These are phyloP conservation scores for Pandemis heparana DNA, from an alignment of 2,888 invertebrate species.

Conservation along the genomic window DNA sequence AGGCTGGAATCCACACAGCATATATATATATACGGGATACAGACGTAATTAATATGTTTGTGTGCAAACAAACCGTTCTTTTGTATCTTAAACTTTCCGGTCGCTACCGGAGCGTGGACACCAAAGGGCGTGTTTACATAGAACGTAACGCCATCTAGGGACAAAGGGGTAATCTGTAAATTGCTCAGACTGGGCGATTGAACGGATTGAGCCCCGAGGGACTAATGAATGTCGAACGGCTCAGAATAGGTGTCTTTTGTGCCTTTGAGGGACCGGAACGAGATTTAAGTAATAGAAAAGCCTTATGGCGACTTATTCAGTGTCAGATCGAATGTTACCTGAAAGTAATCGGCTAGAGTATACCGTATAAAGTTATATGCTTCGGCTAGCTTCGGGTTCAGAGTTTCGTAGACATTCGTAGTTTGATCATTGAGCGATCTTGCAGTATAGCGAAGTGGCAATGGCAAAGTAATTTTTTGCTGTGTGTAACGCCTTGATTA, in stretches of 20 bases:
- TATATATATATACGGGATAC: too few relatives aligned
- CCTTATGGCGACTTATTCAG: neutral
- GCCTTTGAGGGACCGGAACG: neutral
- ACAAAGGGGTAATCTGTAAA: slow-evolving; percentile 15
- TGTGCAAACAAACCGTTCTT: too few relatives aligned
- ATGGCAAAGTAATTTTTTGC: too few relatives aligned
- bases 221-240: neutral
- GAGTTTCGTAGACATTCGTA: too few relatives aligned
- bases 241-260: slow-evolving; percentile 8
- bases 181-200: slow-evolving; percentile 23
- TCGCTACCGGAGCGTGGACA: neutral
- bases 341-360: neutral
- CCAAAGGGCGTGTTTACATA: neutral
- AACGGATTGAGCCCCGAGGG: neutral
- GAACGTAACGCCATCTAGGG: neutral
- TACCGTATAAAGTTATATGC: neutral
- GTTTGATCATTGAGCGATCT: too few relatives aligned
- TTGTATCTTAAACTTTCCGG: too few relatives aligned
- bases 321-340: neutral
- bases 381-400: too few relatives aligned
- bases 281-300: slow-evolving; percentile 1
- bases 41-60: too few relatives aligned
- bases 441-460: too few relatives aligned
- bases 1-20: too few relatives aligned
- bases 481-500: too few relatives aligned